phyloP scores from a whole-genome alignment of 2,113 vertebrate genomes.

The Sapayoa aenigma region DNA sequence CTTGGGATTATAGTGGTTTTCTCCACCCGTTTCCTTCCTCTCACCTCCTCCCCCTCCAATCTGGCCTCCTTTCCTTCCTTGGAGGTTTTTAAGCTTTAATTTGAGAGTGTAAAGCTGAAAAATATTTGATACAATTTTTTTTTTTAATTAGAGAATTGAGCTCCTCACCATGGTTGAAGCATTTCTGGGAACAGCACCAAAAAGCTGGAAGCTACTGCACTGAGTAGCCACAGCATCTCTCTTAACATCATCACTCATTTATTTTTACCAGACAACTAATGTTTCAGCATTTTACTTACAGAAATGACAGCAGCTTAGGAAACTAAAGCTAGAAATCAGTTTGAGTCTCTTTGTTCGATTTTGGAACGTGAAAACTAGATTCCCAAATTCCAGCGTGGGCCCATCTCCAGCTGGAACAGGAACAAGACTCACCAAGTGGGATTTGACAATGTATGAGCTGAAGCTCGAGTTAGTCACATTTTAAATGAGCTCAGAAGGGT shows the following conservation, averaged over 20 bases:
- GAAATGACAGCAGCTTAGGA: slow-evolving; percentile 10
- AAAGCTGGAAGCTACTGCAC: slow-evolving; percentile 48
- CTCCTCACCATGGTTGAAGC: slow-evolving; percentile 57
- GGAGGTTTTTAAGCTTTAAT: slow-evolving; percentile 70
- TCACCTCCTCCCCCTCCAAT: slow-evolving; percentile 70
- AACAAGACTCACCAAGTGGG: slow-evolving; percentile 46
- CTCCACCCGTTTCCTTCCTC: slow-evolving; percentile 64
- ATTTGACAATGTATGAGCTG: slow-evolving; percentile 44
- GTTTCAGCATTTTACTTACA: slow-evolving; percentile 52
- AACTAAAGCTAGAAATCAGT: slow-evolving; percentile 17
- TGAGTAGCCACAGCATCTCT: slow-evolving; percentile 41
- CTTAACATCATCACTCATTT: slow-evolving; percentile 36
- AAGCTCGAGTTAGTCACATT: slow-evolving; percentile 45
- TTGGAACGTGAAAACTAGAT: slow-evolving; percentile 22
- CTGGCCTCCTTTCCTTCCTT: slow-evolving; percentile 65
- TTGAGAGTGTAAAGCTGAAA: slow-evolving; percentile 71
- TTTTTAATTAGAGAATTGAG: slow-evolving; percentile 68
- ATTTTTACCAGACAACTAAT: slow-evolving; percentile 36
- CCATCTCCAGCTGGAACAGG: slow-evolving; percentile 53
- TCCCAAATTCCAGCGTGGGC: slow-evolving; percentile 53
- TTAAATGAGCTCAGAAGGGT: slow-evolving; percentile 47
- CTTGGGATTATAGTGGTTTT: slow-evolving; percentile 66
- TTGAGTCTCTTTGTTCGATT: neutral
- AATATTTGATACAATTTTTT: slow-evolving; percentile 71
- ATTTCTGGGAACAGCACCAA: slow-evolving; percentile 69